These are phyloP conservation scores for Spheniscus mendiculus DNA, from an alignment of 2,113 vertebrate species.

Conservation along the genomic window DNA sequence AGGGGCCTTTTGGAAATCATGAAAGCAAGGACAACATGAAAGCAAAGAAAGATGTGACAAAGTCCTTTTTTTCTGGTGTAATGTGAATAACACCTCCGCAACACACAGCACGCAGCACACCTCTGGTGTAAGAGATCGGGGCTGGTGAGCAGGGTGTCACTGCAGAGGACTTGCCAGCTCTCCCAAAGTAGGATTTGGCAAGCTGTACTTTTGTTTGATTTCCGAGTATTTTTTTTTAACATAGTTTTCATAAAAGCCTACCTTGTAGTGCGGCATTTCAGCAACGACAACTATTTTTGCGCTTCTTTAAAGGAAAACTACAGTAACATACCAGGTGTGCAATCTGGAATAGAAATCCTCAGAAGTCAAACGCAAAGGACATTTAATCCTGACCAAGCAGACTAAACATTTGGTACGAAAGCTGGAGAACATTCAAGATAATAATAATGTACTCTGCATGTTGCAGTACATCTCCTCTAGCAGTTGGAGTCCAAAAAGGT, in stretches of 20 bases:
- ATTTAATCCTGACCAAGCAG: conserved; percentile 63
- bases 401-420: conserved; percentile 47
- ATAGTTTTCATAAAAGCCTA: background rate
- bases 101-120: too few relatives aligned
- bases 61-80: background rate
- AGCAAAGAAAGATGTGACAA: background rate
- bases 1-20: background rate
- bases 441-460: conserved; percentile 41
- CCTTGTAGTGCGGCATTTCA: background rate
- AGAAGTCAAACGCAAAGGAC: conserved; percentile 36
- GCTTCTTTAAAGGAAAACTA: background rate
- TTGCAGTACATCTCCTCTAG: conserved; percentile 42
- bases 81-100: background rate
- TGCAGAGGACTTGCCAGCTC: background rate
- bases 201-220: background rate
- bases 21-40: background rate
- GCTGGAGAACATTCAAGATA: conserved; percentile 46
- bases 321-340: background rate
- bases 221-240: background rate
- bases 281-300: background rate
- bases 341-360: conserved; percentile 2
- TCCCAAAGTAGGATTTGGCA: background rate
- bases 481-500: conserved; percentile 42
- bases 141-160: background rate
- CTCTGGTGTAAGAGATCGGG: fast-evolving